These are phyloP conservation scores for Campoplex capitator DNA, from an alignment of 2,888 invertebrate genomes.

Conservation along the genomic window DNA sequence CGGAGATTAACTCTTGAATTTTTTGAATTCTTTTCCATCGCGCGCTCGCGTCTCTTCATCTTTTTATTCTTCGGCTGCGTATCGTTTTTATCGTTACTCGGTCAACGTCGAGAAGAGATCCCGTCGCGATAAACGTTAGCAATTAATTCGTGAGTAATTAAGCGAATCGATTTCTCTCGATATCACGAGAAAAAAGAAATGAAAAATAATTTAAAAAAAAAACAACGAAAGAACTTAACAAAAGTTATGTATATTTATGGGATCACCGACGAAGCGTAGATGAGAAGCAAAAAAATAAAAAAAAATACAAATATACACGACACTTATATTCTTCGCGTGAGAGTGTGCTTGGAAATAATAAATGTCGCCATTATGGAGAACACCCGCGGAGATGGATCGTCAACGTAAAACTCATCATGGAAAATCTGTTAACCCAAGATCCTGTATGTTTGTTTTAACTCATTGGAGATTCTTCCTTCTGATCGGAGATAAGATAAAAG, in stretches of 20 bases:
- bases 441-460: neutral
- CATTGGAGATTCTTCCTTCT: slow-evolving; percentile 26
- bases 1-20: slow-evolving; percentile 34
- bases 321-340: neutral
- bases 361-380: slow-evolving; percentile 32
- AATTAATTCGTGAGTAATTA: slow-evolving; percentile 76
- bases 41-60: neutral
- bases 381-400: slow-evolving; percentile 15
- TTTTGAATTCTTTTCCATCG: slow-evolving; percentile 21
- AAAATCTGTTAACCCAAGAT: slow-evolving; percentile 4
- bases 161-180: slow-evolving; percentile 71
- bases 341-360: slow-evolving; percentile 5
- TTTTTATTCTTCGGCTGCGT: slow-evolving; percentile 21
- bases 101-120: slow-evolving; percentile 60
- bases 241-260: slow-evolving; percentile 30
- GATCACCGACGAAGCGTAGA: neutral
- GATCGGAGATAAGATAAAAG: slow-evolving; percentile 51
- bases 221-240: neutral
- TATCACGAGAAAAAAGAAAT: neutral
- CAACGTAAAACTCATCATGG: slow-evolving; percentile 19
- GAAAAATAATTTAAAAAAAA: neutral
- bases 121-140: slow-evolving; percentile 71
- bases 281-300: neutral
- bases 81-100: neutral
- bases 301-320: too few species aligned